Evolutionary conservation across 2,888 invertebrate species (phyloP).

Genomic region (Pammene aurita): DNA sequence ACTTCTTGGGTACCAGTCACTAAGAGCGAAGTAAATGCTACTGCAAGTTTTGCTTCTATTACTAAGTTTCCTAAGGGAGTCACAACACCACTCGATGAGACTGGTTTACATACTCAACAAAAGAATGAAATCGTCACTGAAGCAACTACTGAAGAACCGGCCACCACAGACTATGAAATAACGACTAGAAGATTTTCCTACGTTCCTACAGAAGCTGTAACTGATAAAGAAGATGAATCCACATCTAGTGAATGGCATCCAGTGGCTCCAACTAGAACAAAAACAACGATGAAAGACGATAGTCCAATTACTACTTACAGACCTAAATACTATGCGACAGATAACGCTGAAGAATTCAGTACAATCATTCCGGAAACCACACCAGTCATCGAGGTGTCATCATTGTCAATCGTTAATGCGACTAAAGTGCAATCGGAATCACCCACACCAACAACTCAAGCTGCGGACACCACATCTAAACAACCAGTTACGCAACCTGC

Average conservation of each 20-base stretch:
- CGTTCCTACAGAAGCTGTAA: slow-evolving; percentile 63
- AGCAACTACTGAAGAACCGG: slow-evolving; percentile 49
- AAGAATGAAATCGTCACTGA: slow-evolving; percentile 56
- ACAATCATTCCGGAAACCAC: slow-evolving; percentile 62
- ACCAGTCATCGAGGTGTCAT: slow-evolving; percentile 63
- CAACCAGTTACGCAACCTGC: slow-evolving; percentile 35
- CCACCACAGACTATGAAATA: slow-evolving; percentile 69
- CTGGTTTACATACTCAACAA: slow-evolving; percentile 56
- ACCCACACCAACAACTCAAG: slow-evolving; percentile 46
- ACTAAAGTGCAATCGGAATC: slow-evolving; percentile 50
- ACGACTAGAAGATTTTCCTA: slow-evolving; percentile 78
- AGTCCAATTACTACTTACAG: slow-evolving; percentile 73
- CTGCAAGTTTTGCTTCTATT: slow-evolving; percentile 73
- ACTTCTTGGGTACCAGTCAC: slow-evolving; percentile 62
- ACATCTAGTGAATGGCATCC: slow-evolving; percentile 64
- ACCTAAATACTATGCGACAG: slow-evolving; percentile 67
- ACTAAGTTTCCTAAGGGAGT: slow-evolving; percentile 74
- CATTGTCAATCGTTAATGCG: slow-evolving; percentile 59
- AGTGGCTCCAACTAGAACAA: slow-evolving; percentile 64
- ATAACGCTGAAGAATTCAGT: slow-evolving; percentile 60
- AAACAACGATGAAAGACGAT: slow-evolving; percentile 58
- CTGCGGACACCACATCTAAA: slow-evolving; percentile 43
- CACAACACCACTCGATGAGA: slow-evolving; percentile 75
- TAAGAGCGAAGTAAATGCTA: slow-evolving; percentile 50
- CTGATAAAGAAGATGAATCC: slow-evolving; percentile 51